These are phyloP conservation scores for Zaprionus ghesquierei DNA, from an alignment of 1,140 invertebrate species.

Conservation along the genomic window DNA sequence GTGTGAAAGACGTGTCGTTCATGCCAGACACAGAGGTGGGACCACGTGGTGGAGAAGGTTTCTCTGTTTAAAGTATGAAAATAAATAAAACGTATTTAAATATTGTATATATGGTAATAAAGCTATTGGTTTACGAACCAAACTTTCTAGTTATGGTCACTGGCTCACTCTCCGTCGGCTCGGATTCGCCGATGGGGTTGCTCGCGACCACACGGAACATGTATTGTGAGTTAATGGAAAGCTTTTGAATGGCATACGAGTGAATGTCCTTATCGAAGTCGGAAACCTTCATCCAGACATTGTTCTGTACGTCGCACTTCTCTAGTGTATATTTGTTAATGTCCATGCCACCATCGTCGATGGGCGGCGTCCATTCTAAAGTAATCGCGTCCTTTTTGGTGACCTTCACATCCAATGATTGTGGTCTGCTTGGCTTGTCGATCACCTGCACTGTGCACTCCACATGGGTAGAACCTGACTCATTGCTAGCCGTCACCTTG, in stretches of 20 bases:
- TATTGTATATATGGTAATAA: background rate
- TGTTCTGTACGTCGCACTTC: conserved; percentile 88
- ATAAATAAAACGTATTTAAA: background rate
- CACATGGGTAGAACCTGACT: conserved; percentile 87
- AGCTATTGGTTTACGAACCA: conserved; percentile 83
- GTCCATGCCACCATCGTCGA: conserved; percentile 90
- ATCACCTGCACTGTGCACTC: conserved; percentile 91
- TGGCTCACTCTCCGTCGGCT: conserved; percentile 88
- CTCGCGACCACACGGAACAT: conserved; percentile 92
- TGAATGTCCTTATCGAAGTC: conserved; percentile 89
- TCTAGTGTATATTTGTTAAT: conserved; percentile 92
- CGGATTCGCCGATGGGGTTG: conserved; percentile 91
- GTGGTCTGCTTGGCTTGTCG: conserved; percentile 92
- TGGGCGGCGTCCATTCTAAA: conserved; percentile 91
- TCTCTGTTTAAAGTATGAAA: conserved; percentile 85
- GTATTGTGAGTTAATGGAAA: conserved; percentile 91
- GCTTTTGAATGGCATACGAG: conserved; percentile 89
- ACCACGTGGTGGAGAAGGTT: conserved; percentile 90
- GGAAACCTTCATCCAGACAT: conserved; percentile 89
- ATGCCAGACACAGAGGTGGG: conserved; percentile 92
- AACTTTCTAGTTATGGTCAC: conserved; percentile 86
- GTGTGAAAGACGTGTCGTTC: conserved; percentile 90
- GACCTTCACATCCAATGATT: conserved; percentile 89
- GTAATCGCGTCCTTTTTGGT: conserved; percentile 88
- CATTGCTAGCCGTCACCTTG: conserved; percentile 87